phyloP scores from a whole-genome alignment of 2,113 vertebrate species.

The Tyto alba region DNA sequence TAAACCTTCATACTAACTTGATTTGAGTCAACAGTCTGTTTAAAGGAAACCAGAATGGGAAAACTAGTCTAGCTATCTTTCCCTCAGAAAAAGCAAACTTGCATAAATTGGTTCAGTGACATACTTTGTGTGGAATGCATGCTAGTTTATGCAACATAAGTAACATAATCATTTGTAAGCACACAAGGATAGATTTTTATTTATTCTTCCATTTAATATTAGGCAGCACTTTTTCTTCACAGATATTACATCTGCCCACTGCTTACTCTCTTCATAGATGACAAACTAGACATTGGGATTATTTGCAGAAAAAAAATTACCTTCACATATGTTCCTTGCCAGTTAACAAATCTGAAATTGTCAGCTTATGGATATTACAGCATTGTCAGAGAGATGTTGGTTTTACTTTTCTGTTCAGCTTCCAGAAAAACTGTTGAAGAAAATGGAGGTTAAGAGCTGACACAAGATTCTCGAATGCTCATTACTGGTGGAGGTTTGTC shows the following conservation, averaged over 20 bases:
- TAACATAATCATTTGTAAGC: neutral
- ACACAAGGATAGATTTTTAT: neutral
- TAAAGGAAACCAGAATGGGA: neutral
- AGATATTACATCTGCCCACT: neutral
- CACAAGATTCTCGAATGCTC: accelerated
- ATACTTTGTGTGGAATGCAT: neutral
- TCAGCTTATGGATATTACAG: neutral
- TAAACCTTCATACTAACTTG: neutral
- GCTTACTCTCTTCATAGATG: neutral
- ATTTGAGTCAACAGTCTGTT: neutral
- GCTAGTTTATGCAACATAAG: neutral
- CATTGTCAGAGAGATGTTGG: neutral
- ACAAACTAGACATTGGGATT: neutral
- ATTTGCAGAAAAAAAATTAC: neutral
- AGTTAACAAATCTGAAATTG: neutral
- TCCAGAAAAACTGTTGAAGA: neutral
- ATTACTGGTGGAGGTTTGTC: neutral
- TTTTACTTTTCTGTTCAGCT: neutral
- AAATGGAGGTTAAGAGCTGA: neutral
- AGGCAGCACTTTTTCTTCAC: neutral
- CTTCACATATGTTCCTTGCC: neutral
- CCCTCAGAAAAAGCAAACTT: neutral
- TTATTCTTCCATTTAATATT: neutral
- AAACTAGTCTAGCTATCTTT: neutral
- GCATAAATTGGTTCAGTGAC: neutral